A percentile compares a stretch with the other conserved stretches of the same genome.
phyloP scores from a whole-genome alignment of 2,888 invertebrate genomes.

The Cephus spinipes region DNA sequence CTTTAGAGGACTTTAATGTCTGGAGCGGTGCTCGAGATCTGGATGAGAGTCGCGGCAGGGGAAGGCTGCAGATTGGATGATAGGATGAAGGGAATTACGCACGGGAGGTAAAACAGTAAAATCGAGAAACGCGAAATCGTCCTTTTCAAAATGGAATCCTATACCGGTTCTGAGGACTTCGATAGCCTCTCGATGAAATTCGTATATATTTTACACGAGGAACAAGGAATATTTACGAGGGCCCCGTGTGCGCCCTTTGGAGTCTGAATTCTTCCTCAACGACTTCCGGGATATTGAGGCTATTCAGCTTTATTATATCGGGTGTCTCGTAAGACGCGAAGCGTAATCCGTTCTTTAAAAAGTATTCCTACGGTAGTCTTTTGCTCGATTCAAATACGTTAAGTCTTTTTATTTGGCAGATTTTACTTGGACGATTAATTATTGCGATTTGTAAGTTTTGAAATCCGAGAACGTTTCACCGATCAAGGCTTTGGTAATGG shows the following conservation, averaged over 20 bases:
- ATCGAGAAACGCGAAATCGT: background rate
- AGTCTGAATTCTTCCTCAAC: background rate
- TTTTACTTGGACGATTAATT: background rate
- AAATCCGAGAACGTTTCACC: background rate
- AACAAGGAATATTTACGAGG: background rate
- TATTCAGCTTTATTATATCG: background rate
- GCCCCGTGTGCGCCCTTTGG: background rate
- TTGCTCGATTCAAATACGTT: background rate
- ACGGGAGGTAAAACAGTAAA: background rate
- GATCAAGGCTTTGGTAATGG: background rate
- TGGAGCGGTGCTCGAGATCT: background rate
- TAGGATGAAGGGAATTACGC: background rate
- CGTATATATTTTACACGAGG: background rate
- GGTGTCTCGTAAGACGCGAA: background rate
- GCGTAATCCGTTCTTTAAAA: background rate
- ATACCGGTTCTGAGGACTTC: background rate
- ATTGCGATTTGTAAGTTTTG: background rate
- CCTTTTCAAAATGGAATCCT: background rate
- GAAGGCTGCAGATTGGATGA: background rate
- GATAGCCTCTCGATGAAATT: background rate
- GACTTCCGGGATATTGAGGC: background rate
- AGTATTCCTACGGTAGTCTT: background rate
- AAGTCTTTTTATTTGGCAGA: background rate
- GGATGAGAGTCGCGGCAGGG: background rate
- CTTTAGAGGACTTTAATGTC: constrained; percentile 4